Evolutionary conservation across 2,797 vertebrate genomes (phyloP), one percentile per base, ranked within the genome.

Genomic region (Bradypodion ventrale): DNA sequence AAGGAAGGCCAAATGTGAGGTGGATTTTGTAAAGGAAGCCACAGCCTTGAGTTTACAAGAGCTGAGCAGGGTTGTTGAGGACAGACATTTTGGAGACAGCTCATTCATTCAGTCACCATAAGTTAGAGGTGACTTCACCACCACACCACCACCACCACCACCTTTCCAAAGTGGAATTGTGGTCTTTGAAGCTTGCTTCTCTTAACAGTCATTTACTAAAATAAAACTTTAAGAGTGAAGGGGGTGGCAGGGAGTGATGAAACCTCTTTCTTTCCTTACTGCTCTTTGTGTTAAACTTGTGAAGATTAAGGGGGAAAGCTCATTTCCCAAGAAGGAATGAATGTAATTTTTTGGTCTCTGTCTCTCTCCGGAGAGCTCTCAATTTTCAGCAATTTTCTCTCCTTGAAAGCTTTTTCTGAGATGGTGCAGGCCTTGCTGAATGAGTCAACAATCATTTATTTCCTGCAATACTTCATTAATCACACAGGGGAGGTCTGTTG

Each of bases 301-400:
- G 65, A 89, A 89, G 86, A 84, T 35, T 85, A 69, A 87, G 82
- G 90, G 16, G 83, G 29, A 87, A 85, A 86, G 83, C 75, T 89
- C 90, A 88, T 91, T 89, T 90, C 80, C 8, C 59, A 90, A 59
- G 88, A 90, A 62, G 87, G 85, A 35, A 81, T 84, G 72, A 92
- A 86, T n/a, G 75, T 40, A 82, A 89, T 91, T 91, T 91, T 75
- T 90, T 92, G 89, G 83, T 56, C 75, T 92, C 84, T 88, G 82
- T 84, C 76, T 87, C 81, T 85, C 85, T 92, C 88, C 80, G 46
- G 82, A 88, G 88, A 87, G 52, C 87, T 90, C 85, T 92, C 89
- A 90, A 88, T 90, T 65, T 82, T 37, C 75, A 79, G 78, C 59
- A 88, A 82, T 91, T 89, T 91, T 83, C 60, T 85, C 84, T 84